Evolutionary conservation across 1,140 invertebrate genomes (phyloP).

Genomic region (Drosophila pallidifrons): DNA sequence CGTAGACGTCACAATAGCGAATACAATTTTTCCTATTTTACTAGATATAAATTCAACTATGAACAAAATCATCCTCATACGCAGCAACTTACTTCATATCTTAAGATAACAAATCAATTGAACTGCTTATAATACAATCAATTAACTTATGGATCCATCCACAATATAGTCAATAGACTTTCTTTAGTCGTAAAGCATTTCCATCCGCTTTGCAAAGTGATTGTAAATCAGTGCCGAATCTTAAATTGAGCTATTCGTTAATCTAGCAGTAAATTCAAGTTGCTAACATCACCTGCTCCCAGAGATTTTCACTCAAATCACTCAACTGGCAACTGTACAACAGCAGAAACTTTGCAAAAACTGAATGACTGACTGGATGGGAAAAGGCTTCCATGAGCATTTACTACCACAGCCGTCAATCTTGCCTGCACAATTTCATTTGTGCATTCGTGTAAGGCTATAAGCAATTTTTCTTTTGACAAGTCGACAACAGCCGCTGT

Average conservation of each 20-base stretch:
- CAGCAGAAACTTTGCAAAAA: no score
- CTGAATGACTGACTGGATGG: neutral
- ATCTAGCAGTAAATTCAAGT: neutral
- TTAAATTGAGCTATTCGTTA: conserved; percentile 24
- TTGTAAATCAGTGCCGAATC: conserved; percentile 8
- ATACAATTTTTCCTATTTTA: no score
- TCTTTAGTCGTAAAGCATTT: no score
- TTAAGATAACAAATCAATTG: no score
- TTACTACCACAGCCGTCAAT: conserved; percentile 41
- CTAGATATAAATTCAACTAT: no score
- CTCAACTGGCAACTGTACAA: neutral
- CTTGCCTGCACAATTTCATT: conserved; percentile 56
- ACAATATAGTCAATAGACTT: no score
- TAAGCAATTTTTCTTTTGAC: conserved; percentile 59
- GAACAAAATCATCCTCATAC: no score
- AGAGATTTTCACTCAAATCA: conserved; percentile 1
- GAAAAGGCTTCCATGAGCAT: conserved; percentile 29
- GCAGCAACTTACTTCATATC: no score
- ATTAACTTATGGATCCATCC: no score
- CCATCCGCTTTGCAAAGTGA: neutral
- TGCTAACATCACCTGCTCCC: conserved; percentile 18
- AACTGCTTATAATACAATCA: no score
- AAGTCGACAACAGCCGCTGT: conserved; percentile 30
- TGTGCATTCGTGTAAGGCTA: conserved; percentile 55
- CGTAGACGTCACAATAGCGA: no score